phyloP scores from a whole-genome alignment of 2,113 vertebrate species.

The Phylloscopus whistleri region DNA sequence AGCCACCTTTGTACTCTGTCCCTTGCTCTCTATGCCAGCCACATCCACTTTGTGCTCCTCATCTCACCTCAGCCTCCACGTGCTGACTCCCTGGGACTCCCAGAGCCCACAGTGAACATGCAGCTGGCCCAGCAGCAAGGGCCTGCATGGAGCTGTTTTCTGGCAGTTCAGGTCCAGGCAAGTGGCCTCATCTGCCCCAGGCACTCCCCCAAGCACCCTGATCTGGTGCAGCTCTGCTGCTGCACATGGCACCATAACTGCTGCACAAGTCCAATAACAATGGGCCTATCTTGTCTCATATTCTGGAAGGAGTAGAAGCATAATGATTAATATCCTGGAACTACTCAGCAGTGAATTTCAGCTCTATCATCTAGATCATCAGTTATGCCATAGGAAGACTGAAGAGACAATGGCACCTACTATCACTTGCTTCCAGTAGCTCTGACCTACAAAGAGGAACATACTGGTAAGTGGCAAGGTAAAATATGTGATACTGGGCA shows the following conservation, averaged over 20 bases:
- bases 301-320: background rate
- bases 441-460: background rate
- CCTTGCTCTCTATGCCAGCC: background rate
- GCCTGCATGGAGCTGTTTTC: background rate
- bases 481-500: background rate
- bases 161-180: background rate
- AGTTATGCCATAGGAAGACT: background rate
- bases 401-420: background rate
- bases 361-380: background rate
- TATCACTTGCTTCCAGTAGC: background rate
- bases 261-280: background rate
- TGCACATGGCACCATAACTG: background rate
- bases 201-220: background rate
- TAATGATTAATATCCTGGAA: background rate
- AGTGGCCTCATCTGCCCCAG: background rate
- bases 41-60: background rate
- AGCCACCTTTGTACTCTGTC: background rate
- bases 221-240: background rate
- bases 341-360: background rate
- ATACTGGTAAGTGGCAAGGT: background rate
- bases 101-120: background rate
- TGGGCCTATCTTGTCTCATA: background rate
- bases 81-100: background rate
- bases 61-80: accelerated
- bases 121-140: background rate